Percentiles rank a stretch among this genome's conserved stretches.
phyloP scores from a whole-genome alignment of 2,797 vertebrate genomes.

The Macropodus opercularis region DNA sequence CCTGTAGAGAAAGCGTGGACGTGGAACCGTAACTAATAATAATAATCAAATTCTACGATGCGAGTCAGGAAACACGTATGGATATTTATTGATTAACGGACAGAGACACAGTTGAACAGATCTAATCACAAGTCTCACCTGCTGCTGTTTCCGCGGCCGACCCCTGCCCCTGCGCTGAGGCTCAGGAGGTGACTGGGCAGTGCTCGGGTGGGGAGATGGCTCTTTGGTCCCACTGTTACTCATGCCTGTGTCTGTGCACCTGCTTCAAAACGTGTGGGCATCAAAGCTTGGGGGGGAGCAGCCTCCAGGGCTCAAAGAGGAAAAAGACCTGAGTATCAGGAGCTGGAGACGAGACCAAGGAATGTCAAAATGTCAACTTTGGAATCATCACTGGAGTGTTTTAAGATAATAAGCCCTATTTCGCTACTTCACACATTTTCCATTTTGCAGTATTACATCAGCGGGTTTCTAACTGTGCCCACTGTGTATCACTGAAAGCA shows the following conservation, averaged over 20 bases:
- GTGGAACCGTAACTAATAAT: slow-evolving; percentile 21
- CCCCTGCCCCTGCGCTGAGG: slow-evolving; percentile 80
- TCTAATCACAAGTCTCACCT: slow-evolving; percentile 62
- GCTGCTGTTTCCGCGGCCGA: slow-evolving; percentile 82
- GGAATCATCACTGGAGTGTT: slow-evolving; percentile 16
- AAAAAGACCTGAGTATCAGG: slow-evolving; percentile 55
- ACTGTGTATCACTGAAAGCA: slow-evolving; percentile 34
- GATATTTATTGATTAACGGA: too few relatives aligned
- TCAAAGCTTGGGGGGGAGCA: slow-evolving; percentile 72
- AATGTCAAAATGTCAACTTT: slow-evolving; percentile 12
- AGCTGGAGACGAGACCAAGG: slow-evolving; percentile 38
- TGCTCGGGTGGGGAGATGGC: slow-evolving; percentile 69
- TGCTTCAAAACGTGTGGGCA: slow-evolving; percentile 72
- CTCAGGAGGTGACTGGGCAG: slow-evolving; percentile 69
- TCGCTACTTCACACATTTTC: not conserved
- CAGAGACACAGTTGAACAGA: not conserved
- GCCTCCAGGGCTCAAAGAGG: slow-evolving; percentile 63
- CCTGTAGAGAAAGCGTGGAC: slow-evolving; percentile 62
- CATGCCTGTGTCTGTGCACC: slow-evolving; percentile 80
- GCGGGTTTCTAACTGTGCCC: slow-evolving; percentile 17
- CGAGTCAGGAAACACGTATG: too few relatives aligned
- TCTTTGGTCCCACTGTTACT: slow-evolving; percentile 80
- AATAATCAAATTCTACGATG: too few relatives aligned
- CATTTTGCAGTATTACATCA: slow-evolving; percentile 13
- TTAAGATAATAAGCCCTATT: not conserved